Evolutionary conservation across 2,888 invertebrate species (phyloP).

Genomic region (Folsomia candida): DNA sequence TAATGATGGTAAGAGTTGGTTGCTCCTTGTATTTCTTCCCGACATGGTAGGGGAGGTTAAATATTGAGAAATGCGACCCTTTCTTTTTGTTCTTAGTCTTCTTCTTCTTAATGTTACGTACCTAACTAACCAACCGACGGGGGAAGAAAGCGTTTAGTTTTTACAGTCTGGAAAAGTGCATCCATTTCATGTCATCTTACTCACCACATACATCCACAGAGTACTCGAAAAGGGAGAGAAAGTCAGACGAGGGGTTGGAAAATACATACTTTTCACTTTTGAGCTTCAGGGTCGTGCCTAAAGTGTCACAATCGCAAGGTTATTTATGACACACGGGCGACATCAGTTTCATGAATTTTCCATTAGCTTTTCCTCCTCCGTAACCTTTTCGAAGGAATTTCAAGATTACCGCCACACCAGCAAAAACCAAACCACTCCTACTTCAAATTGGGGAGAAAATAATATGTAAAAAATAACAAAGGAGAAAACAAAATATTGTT

Average conservation of each 20-base stretch:
- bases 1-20: no score
- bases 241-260: no score
- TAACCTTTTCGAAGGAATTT: conserved; percentile 13
- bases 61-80: conserved; percentile 10
- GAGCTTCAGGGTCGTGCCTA: no score
- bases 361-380: conserved; percentile 19
- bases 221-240: background rate
- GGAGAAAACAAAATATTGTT: no score
- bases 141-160: no score
- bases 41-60: conserved; percentile 12
- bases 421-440: no score
- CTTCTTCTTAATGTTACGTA: background rate
- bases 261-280: no score
- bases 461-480: no score
- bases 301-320: conserved; percentile 18
- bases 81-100: background rate
- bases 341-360: conserved; percentile 26
- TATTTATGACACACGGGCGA: conserved; percentile 29
- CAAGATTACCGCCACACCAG: no score
- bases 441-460: no score
- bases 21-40: background rate
- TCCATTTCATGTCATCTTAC: no score
- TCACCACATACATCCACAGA: background rate
- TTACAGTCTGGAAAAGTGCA: no score
- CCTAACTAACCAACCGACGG: background rate